Conservation (phyloP, 2,888 invertebrate species). For the Himalopsyche japonica region DNA sequence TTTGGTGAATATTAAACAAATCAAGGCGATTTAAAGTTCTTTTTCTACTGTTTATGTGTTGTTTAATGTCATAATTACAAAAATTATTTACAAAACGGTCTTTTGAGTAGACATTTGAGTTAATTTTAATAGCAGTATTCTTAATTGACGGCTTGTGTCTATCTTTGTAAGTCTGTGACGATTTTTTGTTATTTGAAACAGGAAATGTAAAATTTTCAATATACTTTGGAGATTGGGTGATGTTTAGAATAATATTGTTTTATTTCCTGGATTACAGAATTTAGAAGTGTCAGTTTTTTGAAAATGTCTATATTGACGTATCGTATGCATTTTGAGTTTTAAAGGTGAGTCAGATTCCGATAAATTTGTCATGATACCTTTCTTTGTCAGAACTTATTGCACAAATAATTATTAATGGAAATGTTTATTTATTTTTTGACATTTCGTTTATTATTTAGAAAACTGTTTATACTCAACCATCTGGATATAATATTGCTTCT, state of each 20-base stretch:
- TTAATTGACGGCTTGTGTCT: not conserved
- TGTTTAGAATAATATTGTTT: not conserved
- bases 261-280: not conserved
- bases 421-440: not conserved
- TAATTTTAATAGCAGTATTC: not conserved
- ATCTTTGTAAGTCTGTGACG: not conserved
- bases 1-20: conserved; percentile 45
- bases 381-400: not conserved
- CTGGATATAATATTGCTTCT: not conserved
- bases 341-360: not conserved
- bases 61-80: not conserved
- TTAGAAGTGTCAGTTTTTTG: not conserved
- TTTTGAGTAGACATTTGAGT: conserved; percentile 1
- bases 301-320: not conserved
- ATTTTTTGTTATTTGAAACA: not conserved
- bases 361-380: not conserved
- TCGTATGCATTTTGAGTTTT: not conserved
- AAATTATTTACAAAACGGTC: not conserved
- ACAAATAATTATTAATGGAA: not conserved
- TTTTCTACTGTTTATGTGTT: not conserved
- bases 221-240: not conserved
- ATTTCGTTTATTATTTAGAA: not conserved
- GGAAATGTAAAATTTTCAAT: not conserved
- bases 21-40: not conserved
- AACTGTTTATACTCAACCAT: not conserved